Conservation (phyloP, 92 coral and sea anemone species). For the Pocillopora meandrina region DNA sequence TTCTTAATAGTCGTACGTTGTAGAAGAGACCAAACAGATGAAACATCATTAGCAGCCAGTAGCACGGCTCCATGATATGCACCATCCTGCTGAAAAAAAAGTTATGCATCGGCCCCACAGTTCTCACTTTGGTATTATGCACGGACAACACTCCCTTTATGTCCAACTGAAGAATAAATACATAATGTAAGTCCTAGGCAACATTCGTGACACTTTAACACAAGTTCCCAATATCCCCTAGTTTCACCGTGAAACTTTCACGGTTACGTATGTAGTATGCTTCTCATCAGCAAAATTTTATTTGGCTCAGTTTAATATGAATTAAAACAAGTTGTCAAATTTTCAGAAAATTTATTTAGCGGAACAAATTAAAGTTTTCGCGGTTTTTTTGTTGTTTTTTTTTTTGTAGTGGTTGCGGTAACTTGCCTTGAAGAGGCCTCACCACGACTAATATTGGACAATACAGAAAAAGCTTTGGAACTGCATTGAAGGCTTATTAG, state of each 20-base stretch:
- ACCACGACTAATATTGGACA: too few relatives aligned
- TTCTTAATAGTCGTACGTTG: constrained; percentile 5
- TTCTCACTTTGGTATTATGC: not conserved
- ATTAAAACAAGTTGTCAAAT: too few relatives aligned
- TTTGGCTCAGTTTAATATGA: not conserved
- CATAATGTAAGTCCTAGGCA: not conserved
- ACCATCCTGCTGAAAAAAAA: not conserved
- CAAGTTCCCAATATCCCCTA: not conserved
- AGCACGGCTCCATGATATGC: not conserved
- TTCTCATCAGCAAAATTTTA: too few relatives aligned
- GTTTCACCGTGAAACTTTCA: not conserved
- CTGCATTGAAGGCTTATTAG: too few relatives aligned
- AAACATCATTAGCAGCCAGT: not conserved
- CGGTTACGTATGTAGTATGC: too few relatives aligned
- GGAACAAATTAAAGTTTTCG: too few relatives aligned
- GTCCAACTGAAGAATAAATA: not conserved
- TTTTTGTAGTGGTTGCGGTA: too few relatives aligned
- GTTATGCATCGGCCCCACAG: not conserved
- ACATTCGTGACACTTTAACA: not conserved
- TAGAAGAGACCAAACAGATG: constrained; percentile 9
- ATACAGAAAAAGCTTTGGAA: too few relatives aligned
- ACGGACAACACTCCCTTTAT: not conserved
- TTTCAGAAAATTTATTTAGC: too few relatives aligned
- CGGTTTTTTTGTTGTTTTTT: too few relatives aligned
- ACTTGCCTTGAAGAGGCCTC: too few relatives aligned